Base-by-base conservation (phyloP, 1,140 invertebrate species). In the Agraylea sexmaculata region DNA sequence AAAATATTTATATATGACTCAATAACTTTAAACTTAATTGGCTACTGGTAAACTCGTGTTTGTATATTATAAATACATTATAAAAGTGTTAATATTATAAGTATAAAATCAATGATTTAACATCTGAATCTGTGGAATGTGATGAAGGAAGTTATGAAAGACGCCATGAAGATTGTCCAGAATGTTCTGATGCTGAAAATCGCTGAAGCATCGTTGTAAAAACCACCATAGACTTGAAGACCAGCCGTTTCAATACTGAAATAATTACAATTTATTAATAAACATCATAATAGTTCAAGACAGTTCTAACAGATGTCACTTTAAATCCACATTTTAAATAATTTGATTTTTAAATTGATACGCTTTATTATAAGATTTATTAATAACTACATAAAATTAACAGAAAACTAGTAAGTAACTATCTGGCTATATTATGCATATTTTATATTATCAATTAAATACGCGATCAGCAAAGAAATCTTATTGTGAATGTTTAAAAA, bases 161-260 rank as follows among this genome's bases (percentile, higher is more conserved):
- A 67, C n/a, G 56, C 40, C 10, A 62, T n/a, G 15, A 64, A 52
- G 17, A 63, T 45, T 4, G 58, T 53, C 21, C 57, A 46, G 38
- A 65, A 60, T 42, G 52, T 59, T 2, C 52, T 50, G 33, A 58
- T 31, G 44, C 55, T 57, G 42, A 51, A 63, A 42, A 51, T 40
- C 4, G 52, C 42, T 11, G 41, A 35, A 1, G 59, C 62, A 6
- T 54, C 51, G 50, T 80, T 81, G 68, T 87, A 87, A 50, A 75
- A 84, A 7, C 83, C 83, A 1, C 83, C 83, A 51, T 77, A 83
- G 0, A 87, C 80, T 56, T 87, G 80, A 0, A 87, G 65, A 33
- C 82, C 81, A 0, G 82, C 83, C 1, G 84, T 87, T 52, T 86
- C 80, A 44, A 87, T 84, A 56, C 83, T 87, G 46, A 10, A 63